A percentile compares a stretch with the other conserved stretches of the same genome.
phyloP scores from a whole-genome alignment of 2,113 vertebrate genomes.

The Pteruthius melanotis region DNA sequence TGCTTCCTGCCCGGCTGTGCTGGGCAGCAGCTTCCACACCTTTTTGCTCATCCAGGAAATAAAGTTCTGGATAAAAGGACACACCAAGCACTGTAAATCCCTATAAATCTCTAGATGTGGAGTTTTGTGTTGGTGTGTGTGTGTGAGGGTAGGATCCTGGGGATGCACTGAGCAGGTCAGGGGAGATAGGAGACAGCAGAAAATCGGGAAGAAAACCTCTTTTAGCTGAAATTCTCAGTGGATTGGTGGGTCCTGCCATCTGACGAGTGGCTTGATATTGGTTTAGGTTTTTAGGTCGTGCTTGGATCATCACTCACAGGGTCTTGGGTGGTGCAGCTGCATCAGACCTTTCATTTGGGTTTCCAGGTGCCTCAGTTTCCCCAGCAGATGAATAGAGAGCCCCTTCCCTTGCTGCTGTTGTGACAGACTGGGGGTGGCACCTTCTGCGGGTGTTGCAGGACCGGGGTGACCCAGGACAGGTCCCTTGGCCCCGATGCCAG shows the following conservation, averaged over 20 bases:
- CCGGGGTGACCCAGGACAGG: not conserved
- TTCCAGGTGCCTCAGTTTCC: not conserved
- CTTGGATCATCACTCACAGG: not conserved
- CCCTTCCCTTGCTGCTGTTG: not conserved
- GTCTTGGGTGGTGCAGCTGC: rapidly evolving
- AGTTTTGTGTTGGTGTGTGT: not conserved
- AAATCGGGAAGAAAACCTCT: rapidly evolving
- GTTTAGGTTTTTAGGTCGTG: not conserved
- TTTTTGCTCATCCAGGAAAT: not conserved
- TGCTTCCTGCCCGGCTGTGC: not conserved
- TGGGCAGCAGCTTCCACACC: not conserved
- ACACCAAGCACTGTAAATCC: not conserved
- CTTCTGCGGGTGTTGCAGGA: rapidly evolving
- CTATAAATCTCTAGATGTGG: not conserved
- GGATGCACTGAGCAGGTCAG: not conserved
- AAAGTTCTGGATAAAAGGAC: not conserved
- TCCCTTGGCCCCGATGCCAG: rapidly evolving
- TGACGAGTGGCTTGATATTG: not conserved
- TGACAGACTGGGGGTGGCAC: not conserved
- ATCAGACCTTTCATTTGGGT: not conserved
- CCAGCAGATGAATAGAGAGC: rapidly evolving
- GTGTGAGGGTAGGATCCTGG: not conserved
- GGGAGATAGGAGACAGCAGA: not conserved
- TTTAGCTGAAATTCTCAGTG: not conserved
- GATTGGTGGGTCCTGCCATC: rapidly evolving